These are phyloP conservation scores for Trissolcus brochymenae DNA, from an alignment of 2,888 invertebrate species.

Conservation along the genomic window DNA sequence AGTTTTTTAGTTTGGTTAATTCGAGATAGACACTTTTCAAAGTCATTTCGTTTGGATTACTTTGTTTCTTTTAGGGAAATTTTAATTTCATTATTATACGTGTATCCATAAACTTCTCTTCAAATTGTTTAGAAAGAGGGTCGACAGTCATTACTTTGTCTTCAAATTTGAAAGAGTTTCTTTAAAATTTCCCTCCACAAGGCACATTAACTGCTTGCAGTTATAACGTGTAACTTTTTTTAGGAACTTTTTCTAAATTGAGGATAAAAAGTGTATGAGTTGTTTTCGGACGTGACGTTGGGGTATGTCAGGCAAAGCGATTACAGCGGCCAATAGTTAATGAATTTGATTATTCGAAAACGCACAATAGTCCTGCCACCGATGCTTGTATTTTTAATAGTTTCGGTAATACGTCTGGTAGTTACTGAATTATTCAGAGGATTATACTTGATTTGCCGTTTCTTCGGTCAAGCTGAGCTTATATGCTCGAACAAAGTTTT, in stretches of 20 bases:
- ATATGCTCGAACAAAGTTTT: conserved; percentile 13
- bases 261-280: background rate
- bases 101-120: no score
- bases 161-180: no score
- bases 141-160: no score
- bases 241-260: background rate
- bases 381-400: conserved; percentile 20
- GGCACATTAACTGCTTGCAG: no score
- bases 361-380: conserved; percentile 8
- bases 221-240: no score
- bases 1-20: no score
- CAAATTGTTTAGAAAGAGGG: no score
- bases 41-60: no score
- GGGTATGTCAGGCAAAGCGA: conserved; percentile 6
- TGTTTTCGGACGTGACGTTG: background rate
- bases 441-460: conserved; percentile 29
- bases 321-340: conserved; percentile 3
- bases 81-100: no score
- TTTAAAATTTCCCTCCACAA: no score
- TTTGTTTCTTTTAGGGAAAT: no score
- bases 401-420: conserved; percentile 6
- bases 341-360: conserved; percentile 8
- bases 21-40: no score
- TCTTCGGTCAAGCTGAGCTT: conserved; percentile 11
- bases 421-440: conserved; percentile 31